These are phyloP conservation scores for Rhagonycha fulva DNA, from an alignment of 2,888 invertebrate species.

Conservation along the genomic window DNA sequence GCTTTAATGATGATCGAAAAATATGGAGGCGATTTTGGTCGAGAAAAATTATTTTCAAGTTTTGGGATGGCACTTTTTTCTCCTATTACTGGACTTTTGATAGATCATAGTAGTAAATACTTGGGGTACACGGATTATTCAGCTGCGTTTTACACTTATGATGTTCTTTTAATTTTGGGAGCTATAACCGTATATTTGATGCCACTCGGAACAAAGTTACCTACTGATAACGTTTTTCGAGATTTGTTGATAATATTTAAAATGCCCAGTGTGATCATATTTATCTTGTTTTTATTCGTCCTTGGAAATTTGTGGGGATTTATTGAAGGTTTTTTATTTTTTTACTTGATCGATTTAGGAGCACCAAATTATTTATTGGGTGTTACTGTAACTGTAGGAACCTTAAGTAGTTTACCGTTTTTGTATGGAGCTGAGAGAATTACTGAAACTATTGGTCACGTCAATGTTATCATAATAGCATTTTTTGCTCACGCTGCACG, in stretches of 20 bases:
- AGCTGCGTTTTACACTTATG: slow-evolving; percentile 85
- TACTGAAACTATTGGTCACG: slow-evolving; percentile 79
- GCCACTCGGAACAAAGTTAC: slow-evolving; percentile 77
- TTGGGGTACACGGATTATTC: slow-evolving; percentile 82
- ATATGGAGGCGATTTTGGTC: slow-evolving; percentile 80
- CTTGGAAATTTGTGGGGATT: slow-evolving; percentile 89
- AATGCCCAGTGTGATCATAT: slow-evolving; percentile 78
- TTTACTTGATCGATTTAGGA: slow-evolving; percentile 82
- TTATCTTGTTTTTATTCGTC: slow-evolving; percentile 79
- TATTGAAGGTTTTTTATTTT: slow-evolving; percentile 85
- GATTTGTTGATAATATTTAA: slow-evolving; percentile 76
- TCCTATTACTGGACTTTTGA: slow-evolving; percentile 77
- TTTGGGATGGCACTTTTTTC: slow-evolving; percentile 84
- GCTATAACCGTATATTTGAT: slow-evolving; percentile 76
- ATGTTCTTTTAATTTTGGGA: slow-evolving; percentile 72
- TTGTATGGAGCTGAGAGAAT: slow-evolving; percentile 84
- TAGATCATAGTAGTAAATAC: slow-evolving; percentile 70
- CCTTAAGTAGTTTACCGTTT: slow-evolving; percentile 82
- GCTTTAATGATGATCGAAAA: slow-evolving; percentile 84
- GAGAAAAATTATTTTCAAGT: slow-evolving; percentile 79
- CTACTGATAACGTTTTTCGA: slow-evolving; percentile 76
- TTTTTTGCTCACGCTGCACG: slow-evolving; percentile 84
- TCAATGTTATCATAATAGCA: slow-evolving; percentile 81
- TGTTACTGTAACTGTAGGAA: slow-evolving; percentile 84
- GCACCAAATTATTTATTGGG: slow-evolving; percentile 83